These are phyloP conservation scores for Craniophora ligustri DNA, from an alignment of 2,888 invertebrate species.

Conservation along the genomic window DNA sequence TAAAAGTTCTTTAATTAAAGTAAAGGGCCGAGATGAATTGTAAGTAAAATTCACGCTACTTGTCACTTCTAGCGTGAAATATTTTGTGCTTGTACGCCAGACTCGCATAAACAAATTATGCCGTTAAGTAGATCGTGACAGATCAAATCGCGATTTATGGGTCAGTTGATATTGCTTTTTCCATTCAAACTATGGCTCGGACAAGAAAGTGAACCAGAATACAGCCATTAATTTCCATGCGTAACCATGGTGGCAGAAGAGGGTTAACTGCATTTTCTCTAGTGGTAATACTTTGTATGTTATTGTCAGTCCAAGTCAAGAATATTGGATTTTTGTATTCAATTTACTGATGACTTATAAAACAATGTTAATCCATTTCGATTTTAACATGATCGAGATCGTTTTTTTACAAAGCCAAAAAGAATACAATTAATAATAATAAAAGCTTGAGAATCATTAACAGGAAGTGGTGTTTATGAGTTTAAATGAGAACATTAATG, in stretches of 20 bases:
- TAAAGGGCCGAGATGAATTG: slow-evolving; percentile 56
- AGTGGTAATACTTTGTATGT: too few species aligned
- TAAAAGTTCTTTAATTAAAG: slow-evolving; percentile 55
- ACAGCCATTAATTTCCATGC: slow-evolving; percentile 12
- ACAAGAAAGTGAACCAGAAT: slow-evolving; percentile 73
- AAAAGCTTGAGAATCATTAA: slow-evolving; percentile 20
- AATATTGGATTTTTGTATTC: background rate
- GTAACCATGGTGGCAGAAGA: slow-evolving; percentile 3
- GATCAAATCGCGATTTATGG: slow-evolving; percentile 79
- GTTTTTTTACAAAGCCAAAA: background rate
- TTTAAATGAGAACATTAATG: slow-evolving; percentile 27
- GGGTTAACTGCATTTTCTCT: too few species aligned
- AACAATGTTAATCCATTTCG: background rate
- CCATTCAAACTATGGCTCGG: slow-evolving; percentile 48
- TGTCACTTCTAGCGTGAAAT: slow-evolving; percentile 64
- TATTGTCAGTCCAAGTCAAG: too few species aligned
- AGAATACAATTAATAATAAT: slow-evolving; percentile 2
- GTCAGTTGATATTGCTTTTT: slow-evolving; percentile 71
- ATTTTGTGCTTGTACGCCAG: slow-evolving; percentile 54
- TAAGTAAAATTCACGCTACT: slow-evolving; percentile 60
- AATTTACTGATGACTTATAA: background rate
- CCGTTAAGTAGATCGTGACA: slow-evolving; percentile 84
- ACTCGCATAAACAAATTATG: slow-evolving; percentile 62
- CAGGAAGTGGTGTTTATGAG: slow-evolving; percentile 8
- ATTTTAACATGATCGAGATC: background rate